A percentile compares a stretch with the other conserved stretches of the same genome.
Conservation (phyloP, 2,888 invertebrate genomes). For the Zaprionus lineosus region DNA sequence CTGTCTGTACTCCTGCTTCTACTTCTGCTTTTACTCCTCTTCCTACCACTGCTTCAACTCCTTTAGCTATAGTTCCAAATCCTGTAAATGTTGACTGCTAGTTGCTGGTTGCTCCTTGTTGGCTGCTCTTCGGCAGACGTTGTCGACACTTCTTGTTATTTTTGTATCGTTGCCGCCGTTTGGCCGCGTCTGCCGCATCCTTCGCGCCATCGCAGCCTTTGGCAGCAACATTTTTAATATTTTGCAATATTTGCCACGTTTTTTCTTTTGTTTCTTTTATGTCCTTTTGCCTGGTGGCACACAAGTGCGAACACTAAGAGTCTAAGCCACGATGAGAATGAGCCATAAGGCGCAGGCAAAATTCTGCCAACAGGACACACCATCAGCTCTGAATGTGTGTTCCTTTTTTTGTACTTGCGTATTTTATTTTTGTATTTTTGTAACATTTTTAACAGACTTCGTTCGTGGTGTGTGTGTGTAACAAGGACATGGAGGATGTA, state of each 20-base stretch:
- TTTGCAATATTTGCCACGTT: slow-evolving; percentile 58
- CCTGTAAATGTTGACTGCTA: too few species aligned
- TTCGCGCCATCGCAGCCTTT: slow-evolving; percentile 52
- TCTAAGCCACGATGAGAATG: slow-evolving; percentile 19
- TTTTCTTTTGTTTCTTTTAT: slow-evolving; percentile 42
- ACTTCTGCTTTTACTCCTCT: background rate
- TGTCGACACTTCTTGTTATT: slow-evolving; percentile 47
- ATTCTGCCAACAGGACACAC: slow-evolving; percentile 10
- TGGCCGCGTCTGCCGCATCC: slow-evolving; percentile 37
- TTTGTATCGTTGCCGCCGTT: slow-evolving; percentile 26
- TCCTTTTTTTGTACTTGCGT: background rate
- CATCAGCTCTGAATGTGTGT: slow-evolving; percentile 28
- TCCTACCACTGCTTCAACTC: background rate
- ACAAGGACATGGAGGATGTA: slow-evolving; percentile 3
- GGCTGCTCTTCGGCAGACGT: slow-evolving; percentile 35
- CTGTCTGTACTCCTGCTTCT: too few species aligned
- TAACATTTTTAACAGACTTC: slow-evolving; percentile 46
- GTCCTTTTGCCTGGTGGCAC: slow-evolving; percentile 23
- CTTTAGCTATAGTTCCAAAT: too few species aligned
- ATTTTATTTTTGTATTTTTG: slow-evolving; percentile 15
- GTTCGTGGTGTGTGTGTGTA: too few species aligned
- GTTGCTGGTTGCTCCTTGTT: slow-evolving; percentile 8
- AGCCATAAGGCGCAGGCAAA: slow-evolving; percentile 9
- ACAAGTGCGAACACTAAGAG: slow-evolving; percentile 31
- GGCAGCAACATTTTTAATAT: slow-evolving; percentile 67